phyloP scores from a whole-genome alignment of 2,888 invertebrate genomes.

The Caenorhabditis panamensis region DNA sequence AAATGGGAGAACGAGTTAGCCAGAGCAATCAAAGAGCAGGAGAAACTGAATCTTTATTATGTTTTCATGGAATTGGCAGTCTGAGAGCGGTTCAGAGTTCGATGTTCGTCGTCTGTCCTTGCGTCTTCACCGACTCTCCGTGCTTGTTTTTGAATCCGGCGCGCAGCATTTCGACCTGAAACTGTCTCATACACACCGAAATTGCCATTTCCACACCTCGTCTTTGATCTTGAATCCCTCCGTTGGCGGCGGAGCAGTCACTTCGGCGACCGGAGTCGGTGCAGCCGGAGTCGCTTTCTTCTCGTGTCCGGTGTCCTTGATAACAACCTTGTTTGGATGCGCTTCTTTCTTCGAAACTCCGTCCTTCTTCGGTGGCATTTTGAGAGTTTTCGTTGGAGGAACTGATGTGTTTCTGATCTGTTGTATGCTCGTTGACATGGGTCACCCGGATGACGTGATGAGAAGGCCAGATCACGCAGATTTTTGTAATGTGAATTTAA shows the following conservation, averaged over 20 bases:
- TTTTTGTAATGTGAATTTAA: no score
- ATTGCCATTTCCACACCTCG: constrained; percentile 18
- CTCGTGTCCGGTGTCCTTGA: constrained; percentile 41
- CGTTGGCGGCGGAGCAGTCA: constrained; percentile 56
- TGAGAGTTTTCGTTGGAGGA: constrained; percentile 5
- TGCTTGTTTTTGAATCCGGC: constrained; percentile 60
- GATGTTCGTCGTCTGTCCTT: constrained; percentile 45
- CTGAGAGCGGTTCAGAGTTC: constrained; percentile 36
- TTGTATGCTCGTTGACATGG: no score
- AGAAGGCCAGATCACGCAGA: no score
- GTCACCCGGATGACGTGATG: no score
- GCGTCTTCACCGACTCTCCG: constrained; percentile 52
- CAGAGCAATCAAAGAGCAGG: no score
- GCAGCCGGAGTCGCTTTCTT: constrained; percentile 36
- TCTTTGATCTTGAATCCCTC: constrained; percentile 53
- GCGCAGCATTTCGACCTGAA: constrained; percentile 59
- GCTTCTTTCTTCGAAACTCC: constrained; percentile 7
- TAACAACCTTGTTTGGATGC: constrained; percentile 33
- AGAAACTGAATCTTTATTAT: no score
- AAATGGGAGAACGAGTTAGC: no score
- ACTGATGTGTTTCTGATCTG: not conserved
- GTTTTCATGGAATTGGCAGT: no score
- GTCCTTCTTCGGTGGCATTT: constrained; percentile 28
- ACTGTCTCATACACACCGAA: no score
- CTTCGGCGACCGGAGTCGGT: constrained; percentile 44